Percentiles rank a stretch among this genome's conserved stretches.
Evolutionary conservation across 2,113 vertebrate genomes (phyloP).

Genomic region (Puma concolor): DNA sequence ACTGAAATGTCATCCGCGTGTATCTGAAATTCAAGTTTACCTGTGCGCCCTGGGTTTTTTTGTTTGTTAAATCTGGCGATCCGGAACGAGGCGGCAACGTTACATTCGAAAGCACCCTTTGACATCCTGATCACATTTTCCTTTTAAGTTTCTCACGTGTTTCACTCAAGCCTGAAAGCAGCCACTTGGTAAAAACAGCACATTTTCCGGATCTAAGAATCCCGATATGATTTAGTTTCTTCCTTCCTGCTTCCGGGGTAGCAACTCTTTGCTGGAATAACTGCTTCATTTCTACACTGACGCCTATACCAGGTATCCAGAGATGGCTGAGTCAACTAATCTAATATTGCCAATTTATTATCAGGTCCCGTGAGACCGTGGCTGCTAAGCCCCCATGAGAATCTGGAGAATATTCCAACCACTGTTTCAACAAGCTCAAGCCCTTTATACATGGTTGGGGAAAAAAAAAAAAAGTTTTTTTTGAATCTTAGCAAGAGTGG

Average conservation of each 20-base stretch:
- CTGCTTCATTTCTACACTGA: not conserved
- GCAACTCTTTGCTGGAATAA: not conserved
- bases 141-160: not conserved
- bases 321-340: not conserved
- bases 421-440: not conserved
- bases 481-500: no score
- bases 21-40: not conserved
- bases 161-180: not conserved
- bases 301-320: not conserved
- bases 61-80: not conserved
- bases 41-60: not conserved
- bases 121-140: not conserved
- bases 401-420: not conserved
- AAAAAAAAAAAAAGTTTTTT: not conserved
- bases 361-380: not conserved
- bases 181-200: not conserved
- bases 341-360: not conserved
- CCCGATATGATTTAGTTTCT: not conserved
- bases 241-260: not conserved
- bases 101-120: not conserved
- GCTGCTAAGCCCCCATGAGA: not conserved
- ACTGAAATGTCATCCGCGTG: not conserved
- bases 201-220: not conserved
- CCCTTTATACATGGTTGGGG: not conserved
- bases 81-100: not conserved